Percentiles rank a stretch among this genome's conserved stretches.
Evolutionary conservation across 2,113 vertebrate species (phyloP).

Genomic region (Scomber japonicus): DNA sequence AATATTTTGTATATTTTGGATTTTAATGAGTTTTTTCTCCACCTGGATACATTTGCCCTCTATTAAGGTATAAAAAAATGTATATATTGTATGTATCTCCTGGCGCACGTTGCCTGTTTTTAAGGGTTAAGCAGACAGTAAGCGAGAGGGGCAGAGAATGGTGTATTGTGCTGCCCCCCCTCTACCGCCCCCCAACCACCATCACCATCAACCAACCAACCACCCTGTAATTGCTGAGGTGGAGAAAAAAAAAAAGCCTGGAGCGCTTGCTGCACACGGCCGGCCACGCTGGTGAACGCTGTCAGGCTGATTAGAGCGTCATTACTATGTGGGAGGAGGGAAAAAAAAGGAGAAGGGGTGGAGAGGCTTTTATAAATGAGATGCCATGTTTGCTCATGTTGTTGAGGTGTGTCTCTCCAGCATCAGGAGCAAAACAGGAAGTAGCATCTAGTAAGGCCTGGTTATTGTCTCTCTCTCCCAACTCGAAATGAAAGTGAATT

Average conservation of each 20-base stretch:
- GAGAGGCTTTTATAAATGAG: slow-evolving; percentile 57
- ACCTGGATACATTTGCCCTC: too few relatives aligned
- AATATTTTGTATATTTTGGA: too few relatives aligned
- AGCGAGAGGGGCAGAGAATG: slow-evolving; percentile 11
- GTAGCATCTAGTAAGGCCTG: slow-evolving; percentile 19
- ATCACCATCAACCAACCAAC: too few relatives aligned
- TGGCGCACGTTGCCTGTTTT: too few relatives aligned
- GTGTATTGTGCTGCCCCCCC: slow-evolving; percentile 24
- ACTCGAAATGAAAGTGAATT: slow-evolving; percentile 32
- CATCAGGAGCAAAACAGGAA: slow-evolving; percentile 59
- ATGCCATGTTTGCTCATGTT: slow-evolving; percentile 51
- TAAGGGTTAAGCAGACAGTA: slow-evolving; percentile 14
- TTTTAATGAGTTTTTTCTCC: too few relatives aligned
- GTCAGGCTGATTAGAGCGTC: slow-evolving; percentile 51
- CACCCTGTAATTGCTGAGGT: slow-evolving; percentile 54
- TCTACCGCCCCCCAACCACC: too few relatives aligned
- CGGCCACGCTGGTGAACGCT: slow-evolving; percentile 40
- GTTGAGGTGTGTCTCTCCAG: slow-evolving; percentile 51
- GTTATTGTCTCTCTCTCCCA: slow-evolving; percentile 25
- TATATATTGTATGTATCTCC: too few relatives aligned
- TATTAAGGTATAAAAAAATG: too few relatives aligned
- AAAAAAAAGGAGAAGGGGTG: too few relatives aligned
- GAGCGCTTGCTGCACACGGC: slow-evolving; percentile 19
- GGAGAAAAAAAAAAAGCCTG: slow-evolving; percentile 23
- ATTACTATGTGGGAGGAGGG: neutral